Evolutionary conservation across 2,888 invertebrate species (phyloP), one percentile per base, ranked within the genome.

Genomic region (Lymantria monacha): DNA sequence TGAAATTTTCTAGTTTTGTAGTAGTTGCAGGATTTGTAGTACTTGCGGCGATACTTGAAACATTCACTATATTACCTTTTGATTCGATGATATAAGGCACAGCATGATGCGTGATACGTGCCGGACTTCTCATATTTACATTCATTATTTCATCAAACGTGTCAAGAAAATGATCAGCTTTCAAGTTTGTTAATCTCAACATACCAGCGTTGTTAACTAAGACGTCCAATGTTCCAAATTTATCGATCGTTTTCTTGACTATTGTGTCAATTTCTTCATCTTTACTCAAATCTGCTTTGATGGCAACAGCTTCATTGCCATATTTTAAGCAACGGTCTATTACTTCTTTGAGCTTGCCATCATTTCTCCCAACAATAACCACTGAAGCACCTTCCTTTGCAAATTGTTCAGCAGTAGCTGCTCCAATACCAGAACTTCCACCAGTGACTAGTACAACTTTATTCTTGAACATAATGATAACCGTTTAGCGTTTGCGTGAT

Each of bases 381-480:
- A 79, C 53, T 10, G 47, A 33, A 3, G 76, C 75, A 8, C 68
- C 70, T 59, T 72, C 69, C 44, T 64, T 61, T 0, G 74, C 66
- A 40, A 75, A 76, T 10, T 55, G 30, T 14, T 66, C 51, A 0
- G 76, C 74, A 0, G 63, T 66, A 9, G 64, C 58, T 3, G 71
- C 76, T 3, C 78, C 79, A 9, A 76, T 74, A 0, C 74, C 75
- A 0, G 74, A 61, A 33, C 74, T 73, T 3, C 69, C 67, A 0
- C 77, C 78, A 0, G 73, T 79, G n/a, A 79, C 50, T 3, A 79
- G 44, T 5, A 74, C 68, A 1, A 76, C 70, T 69, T 77, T 77
- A 14, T 72, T 61, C 48, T 53, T 50, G 40, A 74, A 75, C 30
- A 61, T 72, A 0, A 22, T 22, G 2, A 22, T 22, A 22, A 22